These are phyloP conservation scores for Tiliacea aurago DNA, from an alignment of 2,888 invertebrate species.

Conservation along the genomic window DNA sequence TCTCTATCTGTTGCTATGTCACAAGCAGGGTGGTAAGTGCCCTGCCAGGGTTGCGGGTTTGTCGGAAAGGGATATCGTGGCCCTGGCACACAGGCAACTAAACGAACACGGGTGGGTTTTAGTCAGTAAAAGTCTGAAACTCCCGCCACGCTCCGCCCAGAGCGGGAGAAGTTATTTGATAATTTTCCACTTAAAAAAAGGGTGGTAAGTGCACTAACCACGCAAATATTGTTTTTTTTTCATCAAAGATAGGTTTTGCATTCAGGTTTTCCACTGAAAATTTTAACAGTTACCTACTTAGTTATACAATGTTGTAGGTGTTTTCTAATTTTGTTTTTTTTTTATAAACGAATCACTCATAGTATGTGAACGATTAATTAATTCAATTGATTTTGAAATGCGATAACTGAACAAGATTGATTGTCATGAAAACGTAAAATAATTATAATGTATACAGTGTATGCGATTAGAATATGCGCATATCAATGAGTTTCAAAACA, in stretches of 20 bases:
- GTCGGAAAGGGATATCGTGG: too few species aligned
- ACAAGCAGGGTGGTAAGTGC: neutral
- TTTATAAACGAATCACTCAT: constrained; percentile 1
- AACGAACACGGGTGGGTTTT: too few species aligned
- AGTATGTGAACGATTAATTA: neutral
- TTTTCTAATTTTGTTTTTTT: neutral
- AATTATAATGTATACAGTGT: neutral
- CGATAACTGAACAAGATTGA: constrained; percentile 17
- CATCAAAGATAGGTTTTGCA: neutral
- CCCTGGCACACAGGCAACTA: too few species aligned
- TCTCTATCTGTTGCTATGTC: neutral
- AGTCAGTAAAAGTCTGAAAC: too few species aligned
- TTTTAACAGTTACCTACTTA: neutral
- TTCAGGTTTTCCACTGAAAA: neutral
- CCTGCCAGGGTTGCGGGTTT: too few species aligned
- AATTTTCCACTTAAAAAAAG: too few species aligned
- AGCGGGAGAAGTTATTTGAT: too few species aligned
- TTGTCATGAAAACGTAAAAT: constrained; percentile 7
- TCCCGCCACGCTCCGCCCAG: too few species aligned
- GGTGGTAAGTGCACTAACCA: neutral
- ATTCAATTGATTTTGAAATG: constrained; percentile 21
- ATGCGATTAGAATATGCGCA: constrained; percentile 4
- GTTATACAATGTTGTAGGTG: neutral
- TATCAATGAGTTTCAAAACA: neutral
- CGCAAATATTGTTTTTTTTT: neutral